Evolutionary conservation across 2,888 invertebrate species (phyloP), one percentile per base, ranked within the genome.

Genomic region (Caradrina clavipalpis): DNA sequence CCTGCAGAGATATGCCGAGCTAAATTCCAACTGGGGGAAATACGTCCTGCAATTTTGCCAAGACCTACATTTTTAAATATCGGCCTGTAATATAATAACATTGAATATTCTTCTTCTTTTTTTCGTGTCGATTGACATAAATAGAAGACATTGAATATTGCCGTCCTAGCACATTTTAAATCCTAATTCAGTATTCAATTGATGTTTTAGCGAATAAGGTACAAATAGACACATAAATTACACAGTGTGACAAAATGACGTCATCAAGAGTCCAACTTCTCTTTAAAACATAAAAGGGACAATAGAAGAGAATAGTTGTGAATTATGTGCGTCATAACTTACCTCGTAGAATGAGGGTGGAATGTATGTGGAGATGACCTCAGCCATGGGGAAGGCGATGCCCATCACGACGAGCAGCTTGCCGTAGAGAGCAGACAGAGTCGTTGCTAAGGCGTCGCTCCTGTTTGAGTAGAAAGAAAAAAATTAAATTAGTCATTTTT

Each of bases 331-430:
- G 61, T 73, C 68, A 74, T 65, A 79, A 87, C 93, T 93, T 91
- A 98, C 98, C 97, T 99, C 98, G 94, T 99, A 99, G 94, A 98
- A 99, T 42, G 98, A 98, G 80, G 98, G 98, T 87, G 99, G 99
- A 90, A 99, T 98, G 94, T 98, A 98, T 26, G 98, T 98, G 55
- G 99, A 99, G 90, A 99, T 99, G 85, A 99, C 98, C 96, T 99
- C 99, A 76, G 99, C 98, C 97, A 99, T 98, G 62, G 99, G 99
- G 94, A 99, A 98, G 19, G 99, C 98, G 79, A 98, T 97, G 1
- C 99, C 99, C 98, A 99, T 98, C 57, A 99, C 99, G 53, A 99
- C 98, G 85, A 99, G 95, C 62, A 99, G 96, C 94, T 99, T 99
- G 57, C 99, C 99, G 92, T 99, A 99, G 39, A 99, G 97, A 0